A percentile compares a stretch with the other conserved stretches of the same genome.
phyloP scores from a whole-genome alignment of 2,797 vertebrate genomes.

The Syngnathus rostellatus region DNA sequence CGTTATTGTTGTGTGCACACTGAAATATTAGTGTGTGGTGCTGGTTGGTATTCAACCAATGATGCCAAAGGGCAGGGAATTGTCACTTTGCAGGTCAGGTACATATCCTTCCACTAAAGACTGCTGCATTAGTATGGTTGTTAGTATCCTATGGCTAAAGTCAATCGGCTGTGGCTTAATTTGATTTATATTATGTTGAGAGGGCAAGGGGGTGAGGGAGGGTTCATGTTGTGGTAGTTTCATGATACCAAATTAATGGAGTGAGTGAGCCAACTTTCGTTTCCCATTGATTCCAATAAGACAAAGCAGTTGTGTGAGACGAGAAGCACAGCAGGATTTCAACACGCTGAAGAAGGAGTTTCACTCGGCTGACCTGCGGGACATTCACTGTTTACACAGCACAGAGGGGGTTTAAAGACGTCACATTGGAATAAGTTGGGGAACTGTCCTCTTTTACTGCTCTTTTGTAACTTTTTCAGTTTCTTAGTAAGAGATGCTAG shows the following conservation, averaged over 20 bases:
- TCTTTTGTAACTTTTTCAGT: neutral
- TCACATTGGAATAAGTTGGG: neutral
- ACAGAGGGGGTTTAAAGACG: neutral
- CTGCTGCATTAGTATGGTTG: neutral
- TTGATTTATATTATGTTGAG: constrained; percentile 41
- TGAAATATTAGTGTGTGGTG: neutral
- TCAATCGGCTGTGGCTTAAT: constrained; percentile 29
- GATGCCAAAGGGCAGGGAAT: no score
- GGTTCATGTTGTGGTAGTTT: constrained; percentile 37
- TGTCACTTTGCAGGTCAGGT: neutral
- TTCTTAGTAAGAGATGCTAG: neutral
- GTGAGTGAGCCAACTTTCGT: constrained; percentile 51
- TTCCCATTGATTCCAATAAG: constrained; percentile 69
- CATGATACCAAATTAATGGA: constrained; percentile 64
- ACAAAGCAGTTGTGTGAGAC: constrained; percentile 57
- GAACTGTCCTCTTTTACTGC: neutral
- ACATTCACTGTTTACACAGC: constrained; percentile 26
- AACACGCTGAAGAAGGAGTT: constrained; percentile 37
- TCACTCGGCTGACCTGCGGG: constrained; percentile 28
- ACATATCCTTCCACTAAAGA: constrained; percentile 3
- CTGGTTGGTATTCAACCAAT: neutral
- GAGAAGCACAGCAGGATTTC: constrained; percentile 50
- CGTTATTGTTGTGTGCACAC: no score
- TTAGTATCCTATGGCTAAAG: constrained; percentile 20
- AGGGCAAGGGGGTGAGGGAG: neutral